phyloP scores from a whole-genome alignment of 2,888 invertebrate species.

The Noctua fimbriata region DNA sequence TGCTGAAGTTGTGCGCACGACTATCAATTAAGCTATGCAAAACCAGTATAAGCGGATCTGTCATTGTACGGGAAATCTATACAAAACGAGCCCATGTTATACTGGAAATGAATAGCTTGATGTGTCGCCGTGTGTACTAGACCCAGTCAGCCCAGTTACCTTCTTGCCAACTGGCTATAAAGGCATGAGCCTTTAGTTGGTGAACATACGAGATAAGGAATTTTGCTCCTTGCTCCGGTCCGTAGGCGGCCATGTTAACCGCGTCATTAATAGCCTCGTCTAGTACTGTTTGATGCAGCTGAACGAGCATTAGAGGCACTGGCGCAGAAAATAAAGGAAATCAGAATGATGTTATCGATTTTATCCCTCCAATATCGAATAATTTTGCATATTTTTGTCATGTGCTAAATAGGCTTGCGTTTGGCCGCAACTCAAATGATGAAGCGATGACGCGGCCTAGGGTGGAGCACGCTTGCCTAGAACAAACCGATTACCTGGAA shows the following conservation, averaged over 20 bases:
- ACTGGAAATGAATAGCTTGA: too few species aligned
- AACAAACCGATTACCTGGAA: not conserved
- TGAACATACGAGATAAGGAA: not conserved
- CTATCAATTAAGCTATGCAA: too few species aligned
- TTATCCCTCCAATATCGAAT: not conserved
- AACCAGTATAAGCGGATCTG: too few species aligned
- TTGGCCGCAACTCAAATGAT: too few species aligned
- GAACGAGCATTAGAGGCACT: conserved; percentile 24
- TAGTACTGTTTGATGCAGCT: conserved; percentile 28
- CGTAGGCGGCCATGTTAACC: conserved; percentile 6
- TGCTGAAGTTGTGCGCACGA: too few species aligned
- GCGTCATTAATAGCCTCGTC: conserved; percentile 4
- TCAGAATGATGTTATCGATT: not conserved
- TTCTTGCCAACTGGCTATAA: not conserved
- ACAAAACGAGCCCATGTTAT: too few species aligned
- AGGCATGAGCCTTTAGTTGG: not conserved
- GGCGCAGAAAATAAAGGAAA: conserved; percentile 22
- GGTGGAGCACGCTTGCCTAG: not conserved
- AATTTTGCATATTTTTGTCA: too few species aligned
- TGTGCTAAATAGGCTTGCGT: too few species aligned
- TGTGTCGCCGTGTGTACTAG: not conserved
- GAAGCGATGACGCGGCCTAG: too few species aligned
- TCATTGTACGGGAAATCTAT: too few species aligned
- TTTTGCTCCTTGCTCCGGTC: not conserved
- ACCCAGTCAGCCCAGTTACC: not conserved